Evolutionary conservation across 2,888 invertebrate species (phyloP), one percentile per base, ranked within the genome.

Genomic region (Agonopterix alstromeriana): DNA sequence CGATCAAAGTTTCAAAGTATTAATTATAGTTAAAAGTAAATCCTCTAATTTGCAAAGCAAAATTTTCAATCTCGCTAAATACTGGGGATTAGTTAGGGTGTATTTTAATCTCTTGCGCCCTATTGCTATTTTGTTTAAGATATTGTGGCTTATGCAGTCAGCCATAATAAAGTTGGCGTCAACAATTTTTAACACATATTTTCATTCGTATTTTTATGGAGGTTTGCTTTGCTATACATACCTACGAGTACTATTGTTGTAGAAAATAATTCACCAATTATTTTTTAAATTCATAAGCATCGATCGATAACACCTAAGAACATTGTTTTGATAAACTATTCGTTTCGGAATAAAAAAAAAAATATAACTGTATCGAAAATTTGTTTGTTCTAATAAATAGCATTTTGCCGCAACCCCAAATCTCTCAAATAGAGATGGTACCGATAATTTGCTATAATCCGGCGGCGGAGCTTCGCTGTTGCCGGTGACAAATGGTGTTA

Each of bases 401-500:
- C n/a, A n/a, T 38, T 10, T n/a, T n/a, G 10, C 12, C 42, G n/a
- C 44, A 10, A 36, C 10, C 44, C 17, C 40, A 40, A 38, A 40
- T 14, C 45, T 55, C 48, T 45, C 57, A 57, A 61, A 60, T 61
- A 58, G 63, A 65, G 67, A 62, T 65, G 61, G 56, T 58, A 50
- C 57, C 61, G 72, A 70, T 70, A 69, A 69, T 63, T 65, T 54
- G 50, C 45, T 48, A 51, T 67, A 72, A 70, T 68, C 68, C 70
- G 52, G 56, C 27, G 27, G 27, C 7, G 27, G 27, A 1, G 27
- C 27, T 27, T 2, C 47, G 54, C 46, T 43, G 47, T 53, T 50
- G 47, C 40, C 57, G 48, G 60, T 79, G 83, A 88, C 85, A 86
- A 88, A 88, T 87, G 84, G 82, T 67, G 77, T 78, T 84, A 87